Base-by-base conservation (phyloP, 1,140 invertebrate species). In the Caenorhabditis tropicalis region DNA sequence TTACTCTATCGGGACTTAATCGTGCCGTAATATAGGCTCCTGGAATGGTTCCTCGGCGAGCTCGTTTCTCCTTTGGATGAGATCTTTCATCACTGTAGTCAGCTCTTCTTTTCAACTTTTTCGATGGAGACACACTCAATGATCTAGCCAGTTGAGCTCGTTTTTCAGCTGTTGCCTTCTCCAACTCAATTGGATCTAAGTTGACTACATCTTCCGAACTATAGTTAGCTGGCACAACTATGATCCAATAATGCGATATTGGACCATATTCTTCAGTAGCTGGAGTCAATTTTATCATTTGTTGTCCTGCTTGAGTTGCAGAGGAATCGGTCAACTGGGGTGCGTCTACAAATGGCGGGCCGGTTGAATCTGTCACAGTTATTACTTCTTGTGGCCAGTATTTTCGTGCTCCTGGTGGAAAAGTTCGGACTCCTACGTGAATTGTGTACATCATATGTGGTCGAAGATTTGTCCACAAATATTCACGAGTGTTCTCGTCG, bases 251-350 rank as follows among this genome's bases (percentile, higher is more conserved):
- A 93, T 98, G 96, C 74, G 95, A 96, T 83, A 99, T 98, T 1
- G 96, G 96, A n/a, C 98, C 98, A 91, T 98, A 98, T 92, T 98
- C 96, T 92, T 99, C 97, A 0, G 96, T 97, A 0, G 98, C 51
- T 9, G 80, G 84, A 10, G 31, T 49, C 33, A 85, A 56, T 46
- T 97, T 93, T 96, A 95, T 3, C 96, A 95, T 88, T 98, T 91
- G 86, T 60, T 85, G 82, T 46, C 85, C 53, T 85, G 43, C 36
- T 60, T 36, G 27, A 82, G 84, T 46, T 88, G 49, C n/a, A 43
- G 29, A 39, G 1, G 90, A 90, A 31, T 91, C 86, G 4, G 89
- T 74, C 49, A 90, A 88, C 58, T 84, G 82, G 0, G 89, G 89
- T 5, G 82, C 83, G 19, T 90, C 89, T n/a, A 90, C 90, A 48